These are phyloP conservation scores for Leptoteleia sp. DNA, from an alignment of 1,140 invertebrate species.

Conservation along the genomic window DNA sequence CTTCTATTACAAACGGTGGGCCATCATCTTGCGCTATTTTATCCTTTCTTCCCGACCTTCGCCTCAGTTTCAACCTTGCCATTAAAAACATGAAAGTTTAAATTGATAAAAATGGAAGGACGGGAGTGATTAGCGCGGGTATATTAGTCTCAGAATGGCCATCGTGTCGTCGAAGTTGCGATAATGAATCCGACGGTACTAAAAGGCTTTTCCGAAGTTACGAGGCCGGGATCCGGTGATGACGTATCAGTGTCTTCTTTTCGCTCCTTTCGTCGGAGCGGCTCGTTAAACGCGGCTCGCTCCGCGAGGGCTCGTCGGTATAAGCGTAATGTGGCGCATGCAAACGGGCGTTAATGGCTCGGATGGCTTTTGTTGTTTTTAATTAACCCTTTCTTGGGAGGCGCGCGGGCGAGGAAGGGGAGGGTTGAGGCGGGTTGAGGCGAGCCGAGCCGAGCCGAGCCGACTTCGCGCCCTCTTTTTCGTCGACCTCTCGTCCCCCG, in stretches of 20 bases:
- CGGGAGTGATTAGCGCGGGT: constrained; percentile 28
- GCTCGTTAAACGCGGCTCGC: constrained; percentile 71
- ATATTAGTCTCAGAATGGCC: constrained; percentile 51
- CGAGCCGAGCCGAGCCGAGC: too few species aligned
- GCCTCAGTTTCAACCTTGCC: too few species aligned
- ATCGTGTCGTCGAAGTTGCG: constrained; percentile 35
- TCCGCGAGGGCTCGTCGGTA: constrained; percentile 66
- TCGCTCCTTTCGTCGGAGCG: constrained; percentile 26
- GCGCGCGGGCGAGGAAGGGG: constrained; percentile 16
- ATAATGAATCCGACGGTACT: too few species aligned
- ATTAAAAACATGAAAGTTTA: constrained; percentile 20
- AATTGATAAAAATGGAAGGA: constrained; percentile 41
- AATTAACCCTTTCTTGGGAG: constrained; percentile 81
- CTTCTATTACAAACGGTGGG: too few species aligned
- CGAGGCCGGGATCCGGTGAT: constrained; percentile 3
- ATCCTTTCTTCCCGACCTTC: too few species aligned
- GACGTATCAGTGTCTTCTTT: constrained; percentile 51
- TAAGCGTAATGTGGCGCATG: constrained; percentile 80
- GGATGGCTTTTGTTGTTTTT: constrained; percentile 82
- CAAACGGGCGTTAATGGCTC: constrained; percentile 81
- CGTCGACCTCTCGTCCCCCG: too few species aligned
- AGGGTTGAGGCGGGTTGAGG: too few species aligned
- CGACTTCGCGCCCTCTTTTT: constrained; percentile 62
- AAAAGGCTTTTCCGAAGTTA: constrained; percentile 34
- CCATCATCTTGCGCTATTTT: too few species aligned